Evolutionary conservation across 2,888 invertebrate genomes (phyloP).

Genomic region (Ceraclea dissimilis): DNA sequence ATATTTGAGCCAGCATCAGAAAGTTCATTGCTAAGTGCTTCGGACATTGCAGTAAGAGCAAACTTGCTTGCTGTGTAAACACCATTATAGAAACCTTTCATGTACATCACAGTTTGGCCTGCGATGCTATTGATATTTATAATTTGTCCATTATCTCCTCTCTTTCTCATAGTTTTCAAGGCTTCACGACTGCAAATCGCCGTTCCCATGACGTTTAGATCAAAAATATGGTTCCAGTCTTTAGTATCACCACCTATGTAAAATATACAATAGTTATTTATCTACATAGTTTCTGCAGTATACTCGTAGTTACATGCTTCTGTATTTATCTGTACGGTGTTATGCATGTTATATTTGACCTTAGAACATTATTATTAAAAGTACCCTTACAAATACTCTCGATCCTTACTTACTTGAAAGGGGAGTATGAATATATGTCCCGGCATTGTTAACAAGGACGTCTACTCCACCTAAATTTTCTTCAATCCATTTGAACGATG

Average conservation of each 20-base stretch:
- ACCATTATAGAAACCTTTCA: background rate
- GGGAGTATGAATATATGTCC: slow-evolving; percentile 26
- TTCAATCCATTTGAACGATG: slow-evolving; percentile 32
- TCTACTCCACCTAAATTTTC: slow-evolving; percentile 32
- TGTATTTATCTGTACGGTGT: no score
- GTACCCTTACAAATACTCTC: no score
- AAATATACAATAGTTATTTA: background rate
- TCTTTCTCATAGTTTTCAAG: slow-evolving; percentile 35
- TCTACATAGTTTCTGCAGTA: background rate
- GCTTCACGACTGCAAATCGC: slow-evolving; percentile 52
- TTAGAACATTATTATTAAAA: no score
- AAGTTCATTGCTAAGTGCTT: background rate
- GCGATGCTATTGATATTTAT: slow-evolving; percentile 13
- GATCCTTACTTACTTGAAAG: slow-evolving; percentile 5
- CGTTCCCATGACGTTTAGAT: slow-evolving; percentile 50
- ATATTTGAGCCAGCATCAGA: background rate
- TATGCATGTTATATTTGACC: no score
- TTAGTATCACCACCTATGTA: background rate
- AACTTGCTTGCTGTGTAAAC: background rate
- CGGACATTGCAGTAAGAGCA: background rate
- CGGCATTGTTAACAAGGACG: slow-evolving; percentile 37
- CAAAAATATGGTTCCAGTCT: slow-evolving; percentile 19
- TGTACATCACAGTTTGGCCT: slow-evolving; percentile 1
- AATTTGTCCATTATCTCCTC: slow-evolving; percentile 19
- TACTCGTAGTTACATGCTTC: no score